Evolutionary conservation across 1,140 invertebrate genomes (phyloP).

Genomic region (Bombus ignitus): DNA sequence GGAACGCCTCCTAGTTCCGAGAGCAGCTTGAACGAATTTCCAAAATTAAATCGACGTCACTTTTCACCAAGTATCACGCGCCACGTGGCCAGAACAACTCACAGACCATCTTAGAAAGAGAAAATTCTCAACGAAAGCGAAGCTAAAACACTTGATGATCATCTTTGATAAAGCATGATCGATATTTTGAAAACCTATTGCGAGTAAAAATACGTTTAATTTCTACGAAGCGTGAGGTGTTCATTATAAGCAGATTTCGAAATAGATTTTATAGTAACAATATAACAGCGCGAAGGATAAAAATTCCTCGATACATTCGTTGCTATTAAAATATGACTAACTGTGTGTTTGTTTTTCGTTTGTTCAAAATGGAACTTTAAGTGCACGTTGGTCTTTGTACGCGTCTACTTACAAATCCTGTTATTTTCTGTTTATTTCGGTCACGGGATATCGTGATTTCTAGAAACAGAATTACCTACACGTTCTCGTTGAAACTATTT

Average conservation of each 20-base stretch:
- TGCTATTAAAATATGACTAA: too few relatives aligned
- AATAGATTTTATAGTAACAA: background rate
- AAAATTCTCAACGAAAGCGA: too few relatives aligned
- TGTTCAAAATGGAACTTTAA: background rate
- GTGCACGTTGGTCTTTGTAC: background rate
- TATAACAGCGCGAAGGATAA: too few relatives aligned
- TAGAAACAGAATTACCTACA: background rate
- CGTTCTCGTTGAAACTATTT: slow-evolving; percentile 14
- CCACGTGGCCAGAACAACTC: background rate
- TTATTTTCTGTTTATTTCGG: background rate
- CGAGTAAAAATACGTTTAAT: background rate
- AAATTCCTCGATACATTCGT: too few relatives aligned
- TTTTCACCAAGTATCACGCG: background rate
- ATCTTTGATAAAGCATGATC: too few relatives aligned
- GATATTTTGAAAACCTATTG: too few relatives aligned
- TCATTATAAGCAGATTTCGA: background rate
- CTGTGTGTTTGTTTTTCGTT: background rate
- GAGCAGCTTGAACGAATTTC: slow-evolving; percentile 7
- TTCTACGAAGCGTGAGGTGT: background rate
- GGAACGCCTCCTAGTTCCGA: background rate
- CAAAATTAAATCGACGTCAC: slow-evolving; percentile 50
- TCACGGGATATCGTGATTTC: background rate
- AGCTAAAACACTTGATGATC: background rate
- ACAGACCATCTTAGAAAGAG: background rate
- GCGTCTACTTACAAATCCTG: background rate